Evolutionary conservation across 2,113 vertebrate species (phyloP), one percentile per base, ranked within the genome.

Genomic region (Tachuris rubrigastra): DNA sequence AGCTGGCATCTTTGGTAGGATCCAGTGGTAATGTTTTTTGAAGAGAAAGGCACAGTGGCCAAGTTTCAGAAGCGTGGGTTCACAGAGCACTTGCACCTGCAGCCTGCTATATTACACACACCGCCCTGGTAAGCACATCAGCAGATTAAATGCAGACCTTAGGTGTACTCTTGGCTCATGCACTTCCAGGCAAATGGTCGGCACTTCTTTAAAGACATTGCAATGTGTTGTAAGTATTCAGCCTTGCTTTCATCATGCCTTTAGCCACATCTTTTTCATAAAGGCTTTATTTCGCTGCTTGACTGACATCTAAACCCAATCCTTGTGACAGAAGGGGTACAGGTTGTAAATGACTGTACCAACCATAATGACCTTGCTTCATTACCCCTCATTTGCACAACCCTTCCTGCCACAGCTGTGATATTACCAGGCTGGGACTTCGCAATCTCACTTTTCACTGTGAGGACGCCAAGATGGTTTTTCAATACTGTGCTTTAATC

Each of bases 331-430:
- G 65, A 76, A 66, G 71, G 63, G 55, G 39, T 31, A 41, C 25
- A 72, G 69, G 42, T 50, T 93, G 74, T 76, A 74, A 88, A 73
- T 37, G 33, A 41, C 67, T 84, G 76, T 59, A 35, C 35, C 1
- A 7, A 28, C 37, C 56, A 16, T 17, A 53, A 44, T 13, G 79
- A 78, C 66, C 85, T 92, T 90, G 72, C 68, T 92, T 83, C 77
- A 42, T 93, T 94, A 72, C 52, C 62, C 77, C 69, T 93, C 65
- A 49, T 88, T 89, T 75, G 52, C 56, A 58, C 72, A 78, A 73
- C 73, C 79, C 68, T 93, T 78, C 71, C 91, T 84, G 69, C 74
- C 41, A 7, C 93, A 92, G 95, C 79, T 93, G 90, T 74, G 95
- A 33, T 92, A 81, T 88, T 87, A 41, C 68, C 63, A 85, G 63